Percentiles rank a stretch among this genome's conserved stretches.
Conservation (phyloP, 1,140 invertebrate species). For the Drosophila melanica region DNA sequence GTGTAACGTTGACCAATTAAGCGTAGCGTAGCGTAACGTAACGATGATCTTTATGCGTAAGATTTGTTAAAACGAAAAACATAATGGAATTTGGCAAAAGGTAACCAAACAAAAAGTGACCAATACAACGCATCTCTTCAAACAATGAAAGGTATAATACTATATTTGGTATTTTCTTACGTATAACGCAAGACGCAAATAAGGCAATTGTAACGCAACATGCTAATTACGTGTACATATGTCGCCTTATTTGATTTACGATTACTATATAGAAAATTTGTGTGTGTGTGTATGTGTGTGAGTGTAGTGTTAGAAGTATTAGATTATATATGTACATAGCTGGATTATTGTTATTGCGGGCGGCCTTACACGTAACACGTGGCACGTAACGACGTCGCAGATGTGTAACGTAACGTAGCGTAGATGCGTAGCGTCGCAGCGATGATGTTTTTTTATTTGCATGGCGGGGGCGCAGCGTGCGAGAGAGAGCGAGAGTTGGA, state of each 20-base stretch:
- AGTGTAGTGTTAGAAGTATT: not conserved
- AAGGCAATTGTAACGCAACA: slow-evolving; percentile 42
- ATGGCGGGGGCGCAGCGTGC: slow-evolving; percentile 17
- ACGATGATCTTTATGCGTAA: slow-evolving; percentile 40
- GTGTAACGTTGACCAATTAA: slow-evolving; percentile 55
- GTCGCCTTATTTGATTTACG: slow-evolving; percentile 39
- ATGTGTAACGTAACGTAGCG: slow-evolving; percentile 5
- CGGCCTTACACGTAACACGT: slow-evolving; percentile 74
- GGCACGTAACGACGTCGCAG: slow-evolving; percentile 39
- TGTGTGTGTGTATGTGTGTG: slow-evolving; percentile 16
- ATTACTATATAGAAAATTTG: slow-evolving; percentile 2
- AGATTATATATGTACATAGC: slow-evolving; percentile 39
- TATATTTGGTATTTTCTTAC: not conserved
- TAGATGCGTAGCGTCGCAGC: slow-evolving; percentile 29
- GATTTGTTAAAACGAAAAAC: slow-evolving; percentile 38
- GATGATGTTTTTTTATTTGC: slow-evolving; percentile 8
- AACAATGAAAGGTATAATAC: slow-evolving; percentile 15
- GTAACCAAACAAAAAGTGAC: slow-evolving; percentile 38
- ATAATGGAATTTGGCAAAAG: slow-evolving; percentile 44
- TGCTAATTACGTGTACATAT: slow-evolving; percentile 40
- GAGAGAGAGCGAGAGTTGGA: slow-evolving; percentile 11
- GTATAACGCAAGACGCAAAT: slow-evolving; percentile 36
- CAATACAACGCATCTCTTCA: slow-evolving; percentile 16
- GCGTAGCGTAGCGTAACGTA: slow-evolving; percentile 40
- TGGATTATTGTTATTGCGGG: slow-evolving; percentile 39